phyloP scores from a whole-genome alignment of 2,797 vertebrate species.

The Phyllotis vaccarum region DNA sequence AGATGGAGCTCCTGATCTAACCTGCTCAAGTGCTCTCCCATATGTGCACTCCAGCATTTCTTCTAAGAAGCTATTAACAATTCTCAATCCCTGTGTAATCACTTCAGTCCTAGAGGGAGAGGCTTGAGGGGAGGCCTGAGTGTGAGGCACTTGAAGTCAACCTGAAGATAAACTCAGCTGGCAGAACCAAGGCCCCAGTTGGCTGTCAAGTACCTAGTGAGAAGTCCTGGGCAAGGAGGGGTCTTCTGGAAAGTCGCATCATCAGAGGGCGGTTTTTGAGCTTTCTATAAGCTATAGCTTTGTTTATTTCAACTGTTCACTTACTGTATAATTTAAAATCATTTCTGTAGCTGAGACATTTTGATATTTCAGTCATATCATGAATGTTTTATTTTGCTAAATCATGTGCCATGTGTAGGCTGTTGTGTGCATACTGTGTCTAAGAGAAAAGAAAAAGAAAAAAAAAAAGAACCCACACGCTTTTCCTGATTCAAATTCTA shows the following conservation, averaged over 20 bases:
- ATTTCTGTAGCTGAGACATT: constrained; percentile 88
- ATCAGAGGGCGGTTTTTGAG: constrained; percentile 75
- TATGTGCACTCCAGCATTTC: not conserved
- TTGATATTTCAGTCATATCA: constrained; percentile 86
- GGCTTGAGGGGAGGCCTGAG: not conserved
- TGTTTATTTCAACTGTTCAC: constrained; percentile 87
- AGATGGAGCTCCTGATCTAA: not conserved
- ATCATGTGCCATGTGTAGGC: constrained; percentile 83
- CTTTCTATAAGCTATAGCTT: constrained; percentile 86
- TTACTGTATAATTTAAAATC: constrained; percentile 86
- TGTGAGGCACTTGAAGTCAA: not conserved
- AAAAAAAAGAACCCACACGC: constrained; percentile 71
- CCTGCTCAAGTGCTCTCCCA: not conserved
- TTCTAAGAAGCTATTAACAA: not conserved
- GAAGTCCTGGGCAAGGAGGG: constrained; percentile 54
- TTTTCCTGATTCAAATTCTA: constrained; percentile 85
- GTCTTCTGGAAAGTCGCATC: constrained; percentile 37
- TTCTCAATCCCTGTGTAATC: not conserved
- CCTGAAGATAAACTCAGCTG: not conserved
- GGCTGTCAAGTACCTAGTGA: constrained; percentile 20
- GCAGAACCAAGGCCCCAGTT: constrained; percentile 24
- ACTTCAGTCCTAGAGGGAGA: not conserved
- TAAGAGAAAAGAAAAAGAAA: constrained; percentile 82
- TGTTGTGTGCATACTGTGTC: constrained; percentile 86
- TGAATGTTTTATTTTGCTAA: constrained; percentile 86